A percentile compares a stretch with the other conserved stretches of the same genome.
Evolutionary conservation across 2,113 vertebrate species (phyloP).

Genomic region (Grammomys dolichurus): DNA sequence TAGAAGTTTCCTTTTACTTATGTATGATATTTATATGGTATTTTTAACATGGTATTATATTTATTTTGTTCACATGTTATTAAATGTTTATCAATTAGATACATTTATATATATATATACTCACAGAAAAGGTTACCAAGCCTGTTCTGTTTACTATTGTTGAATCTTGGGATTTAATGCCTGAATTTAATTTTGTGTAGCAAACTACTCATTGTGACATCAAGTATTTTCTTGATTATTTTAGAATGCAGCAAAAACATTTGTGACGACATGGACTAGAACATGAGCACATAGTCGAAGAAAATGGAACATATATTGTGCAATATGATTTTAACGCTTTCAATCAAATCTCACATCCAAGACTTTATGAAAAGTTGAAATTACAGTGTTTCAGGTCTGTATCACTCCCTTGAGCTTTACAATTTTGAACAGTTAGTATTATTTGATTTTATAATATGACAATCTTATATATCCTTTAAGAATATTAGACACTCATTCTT

Average conservation of each 20-base stretch:
- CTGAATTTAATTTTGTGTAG: constrained; percentile 53
- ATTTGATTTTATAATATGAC: neutral
- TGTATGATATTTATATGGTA: constrained; percentile 18
- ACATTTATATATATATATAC: constrained; percentile 46
- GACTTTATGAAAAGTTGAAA: neutral
- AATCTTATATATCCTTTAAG: constrained; percentile 16
- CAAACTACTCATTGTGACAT: constrained; percentile 65
- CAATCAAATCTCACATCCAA: neutral
- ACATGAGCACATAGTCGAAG: neutral
- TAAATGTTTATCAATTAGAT: constrained; percentile 20
- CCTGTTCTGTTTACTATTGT: constrained; percentile 62
- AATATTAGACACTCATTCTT: neutral
- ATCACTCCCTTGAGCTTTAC: neutral
- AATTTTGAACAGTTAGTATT: neutral
- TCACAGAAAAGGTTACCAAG: constrained; percentile 40
- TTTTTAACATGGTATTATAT: neutral
- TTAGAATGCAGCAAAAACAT: constrained; percentile 66
- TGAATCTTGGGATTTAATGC: constrained; percentile 69
- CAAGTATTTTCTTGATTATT: constrained; percentile 71
- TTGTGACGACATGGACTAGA: constrained; percentile 8
- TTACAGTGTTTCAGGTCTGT: neutral
- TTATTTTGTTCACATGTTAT: neutral
- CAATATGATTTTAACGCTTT: neutral
- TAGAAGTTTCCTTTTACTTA: constrained; percentile 42
- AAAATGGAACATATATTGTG: neutral